phyloP scores from a whole-genome alignment of 2,797 vertebrate genomes.

The Pagetopsis macropterus region DNA sequence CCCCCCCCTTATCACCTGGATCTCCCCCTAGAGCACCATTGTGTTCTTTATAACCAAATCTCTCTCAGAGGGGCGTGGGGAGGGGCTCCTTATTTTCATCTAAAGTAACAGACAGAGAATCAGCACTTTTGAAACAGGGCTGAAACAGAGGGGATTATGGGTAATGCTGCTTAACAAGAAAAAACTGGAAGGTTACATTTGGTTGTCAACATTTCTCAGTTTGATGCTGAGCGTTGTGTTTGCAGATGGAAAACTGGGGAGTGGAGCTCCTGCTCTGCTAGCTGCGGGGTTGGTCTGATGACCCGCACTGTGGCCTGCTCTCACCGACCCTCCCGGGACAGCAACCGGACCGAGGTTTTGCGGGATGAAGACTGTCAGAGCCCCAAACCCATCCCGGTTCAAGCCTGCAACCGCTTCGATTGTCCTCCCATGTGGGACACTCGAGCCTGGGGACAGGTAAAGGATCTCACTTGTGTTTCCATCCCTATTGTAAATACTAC shows the following conservation, averaged over 20 bases:
- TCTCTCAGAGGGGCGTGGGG: no score
- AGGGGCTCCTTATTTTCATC: no score
- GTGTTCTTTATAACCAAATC: no score
- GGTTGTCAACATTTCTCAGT: neutral
- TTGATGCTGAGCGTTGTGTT: slow-evolving; percentile 28
- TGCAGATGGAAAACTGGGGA: slow-evolving; percentile 91
- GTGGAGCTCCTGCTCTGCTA: slow-evolving; percentile 94
- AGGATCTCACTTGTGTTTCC: neutral
- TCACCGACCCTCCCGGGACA: slow-evolving; percentile 85
- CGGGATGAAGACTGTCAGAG: slow-evolving; percentile 87
- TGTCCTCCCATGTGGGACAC: slow-evolving; percentile 93
- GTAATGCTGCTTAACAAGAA: neutral
- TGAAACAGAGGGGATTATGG: no score
- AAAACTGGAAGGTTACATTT: no score
- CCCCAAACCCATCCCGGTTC: slow-evolving; percentile 88
- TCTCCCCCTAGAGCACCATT: no score
- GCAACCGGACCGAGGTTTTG: slow-evolving; percentile 84
- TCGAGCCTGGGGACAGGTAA: slow-evolving; percentile 90
- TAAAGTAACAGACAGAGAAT: no score
- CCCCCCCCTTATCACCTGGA: no score
- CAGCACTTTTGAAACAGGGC: no score
- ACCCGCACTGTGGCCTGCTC: slow-evolving; percentile 89
- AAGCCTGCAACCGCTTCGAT: slow-evolving; percentile 95
- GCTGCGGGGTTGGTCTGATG: slow-evolving; percentile 93
- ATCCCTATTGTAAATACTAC: no score